Conservation (phyloP, 2,113 vertebrate genomes). For the Lethenteron reissneri region DNA sequence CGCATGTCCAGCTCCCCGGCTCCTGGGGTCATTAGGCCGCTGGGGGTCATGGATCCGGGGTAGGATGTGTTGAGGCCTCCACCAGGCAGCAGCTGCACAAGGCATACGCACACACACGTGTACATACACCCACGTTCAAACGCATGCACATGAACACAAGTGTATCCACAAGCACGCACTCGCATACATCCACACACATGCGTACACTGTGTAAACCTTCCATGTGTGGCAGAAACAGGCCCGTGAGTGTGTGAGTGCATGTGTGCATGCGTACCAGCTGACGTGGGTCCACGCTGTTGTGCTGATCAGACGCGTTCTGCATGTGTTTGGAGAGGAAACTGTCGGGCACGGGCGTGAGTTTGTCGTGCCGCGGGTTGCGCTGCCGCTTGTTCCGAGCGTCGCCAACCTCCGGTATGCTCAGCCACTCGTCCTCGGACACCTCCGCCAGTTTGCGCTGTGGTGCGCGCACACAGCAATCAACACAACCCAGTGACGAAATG, state of each 20-base stretch:
- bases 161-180: too few species aligned
- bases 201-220: too few species aligned
- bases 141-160: too few species aligned
- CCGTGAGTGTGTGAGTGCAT: too few species aligned
- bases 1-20: constrained; percentile 94
- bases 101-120: too few species aligned
- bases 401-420: constrained; percentile 90
- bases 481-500: not conserved
- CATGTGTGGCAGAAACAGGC: too few species aligned
- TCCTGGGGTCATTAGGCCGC: constrained; percentile 65
- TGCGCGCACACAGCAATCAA: constrained; percentile 1
- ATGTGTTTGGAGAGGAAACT: constrained; percentile 95
- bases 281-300: constrained; percentile 65
- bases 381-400: constrained; percentile 91
- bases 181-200: too few species aligned
- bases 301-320: constrained; percentile 54
- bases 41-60: constrained; percentile 76
- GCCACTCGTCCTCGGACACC: constrained; percentile 89
- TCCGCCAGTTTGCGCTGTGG: constrained; percentile 64
- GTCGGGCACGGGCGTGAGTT: constrained; percentile 80
- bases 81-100: not conserved
- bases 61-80: constrained; percentile 77
- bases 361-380: constrained; percentile 80
- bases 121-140: too few species aligned
- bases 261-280: constrained; percentile 42